A percentile compares a stretch with the other conserved stretches of the same genome.
phyloP scores from a whole-genome alignment of 2,113 vertebrate species.

The Leucopternis melanops region DNA sequence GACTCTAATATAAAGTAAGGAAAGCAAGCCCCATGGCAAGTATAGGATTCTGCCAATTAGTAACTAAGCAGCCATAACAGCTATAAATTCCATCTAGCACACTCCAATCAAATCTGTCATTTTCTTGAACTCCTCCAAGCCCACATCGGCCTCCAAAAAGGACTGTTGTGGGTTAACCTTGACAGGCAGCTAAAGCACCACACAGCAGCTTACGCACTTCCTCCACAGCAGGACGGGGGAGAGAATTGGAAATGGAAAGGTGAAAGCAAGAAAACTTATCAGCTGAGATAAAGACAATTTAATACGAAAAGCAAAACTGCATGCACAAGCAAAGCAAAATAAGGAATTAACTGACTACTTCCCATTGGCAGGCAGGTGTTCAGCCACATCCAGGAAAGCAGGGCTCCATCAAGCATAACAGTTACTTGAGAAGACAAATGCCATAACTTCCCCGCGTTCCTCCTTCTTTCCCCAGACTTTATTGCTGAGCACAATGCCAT shows the following conservation, averaged over 20 bases:
- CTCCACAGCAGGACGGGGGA: neutral
- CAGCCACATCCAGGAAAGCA: neutral
- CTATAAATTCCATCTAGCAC: too few relatives aligned
- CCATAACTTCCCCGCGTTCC: neutral
- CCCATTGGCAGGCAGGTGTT: neutral
- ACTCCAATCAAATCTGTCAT: too few relatives aligned
- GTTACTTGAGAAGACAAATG: neutral
- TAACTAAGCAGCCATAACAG: too few relatives aligned
- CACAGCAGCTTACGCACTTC: fast-evolving
- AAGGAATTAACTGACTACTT: neutral
- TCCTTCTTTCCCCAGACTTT: neutral
- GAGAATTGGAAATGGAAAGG: neutral
- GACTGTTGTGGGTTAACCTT: neutral
- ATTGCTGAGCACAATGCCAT: too few relatives aligned
- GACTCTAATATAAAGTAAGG: too few relatives aligned
- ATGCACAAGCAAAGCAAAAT: neutral
- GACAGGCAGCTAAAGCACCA: neutral
- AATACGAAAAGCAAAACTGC: neutral
- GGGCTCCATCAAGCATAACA: neutral
- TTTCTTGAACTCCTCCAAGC: too few relatives aligned
- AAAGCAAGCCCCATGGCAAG: too few relatives aligned
- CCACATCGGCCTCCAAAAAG: too few relatives aligned
- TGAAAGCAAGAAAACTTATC: neutral
- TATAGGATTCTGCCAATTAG: too few relatives aligned
- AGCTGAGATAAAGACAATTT: neutral